phyloP scores from a whole-genome alignment of 1,140 invertebrate genomes.

The Octopus sinensis region DNA sequence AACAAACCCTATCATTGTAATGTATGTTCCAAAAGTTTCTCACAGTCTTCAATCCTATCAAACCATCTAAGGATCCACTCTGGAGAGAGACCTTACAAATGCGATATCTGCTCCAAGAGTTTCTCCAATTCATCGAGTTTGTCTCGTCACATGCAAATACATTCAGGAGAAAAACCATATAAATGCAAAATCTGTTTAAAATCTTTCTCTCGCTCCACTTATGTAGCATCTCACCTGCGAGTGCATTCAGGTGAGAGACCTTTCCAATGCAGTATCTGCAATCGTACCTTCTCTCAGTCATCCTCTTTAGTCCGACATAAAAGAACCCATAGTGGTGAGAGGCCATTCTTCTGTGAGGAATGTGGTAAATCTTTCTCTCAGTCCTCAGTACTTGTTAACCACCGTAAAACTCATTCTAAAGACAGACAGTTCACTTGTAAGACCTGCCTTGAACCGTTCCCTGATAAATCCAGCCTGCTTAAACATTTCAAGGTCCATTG shows the following conservation, averaged over 20 bases:
- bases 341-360: conserved; percentile 81
- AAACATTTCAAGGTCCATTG: conserved; percentile 52
- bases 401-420: conserved; percentile 84
- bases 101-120: conserved; percentile 77
- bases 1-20: conserved; percentile 53
- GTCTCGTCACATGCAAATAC: conserved; percentile 73
- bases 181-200: conserved; percentile 84
- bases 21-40: conserved; percentile 48
- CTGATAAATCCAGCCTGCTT: conserved; percentile 15
- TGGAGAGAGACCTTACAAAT: conserved; percentile 50
- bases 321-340: conserved; percentile 59
- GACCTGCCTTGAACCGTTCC: conserved; percentile 17
- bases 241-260: conserved; percentile 54
- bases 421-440: conserved; percentile 60
- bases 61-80: conserved; percentile 52
- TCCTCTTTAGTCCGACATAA: conserved; percentile 46
- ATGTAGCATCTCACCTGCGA: conserved; percentile 47
- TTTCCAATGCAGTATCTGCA: conserved; percentile 55
- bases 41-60: conserved; percentile 36
- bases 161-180: conserved; percentile 83
- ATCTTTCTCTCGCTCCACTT: conserved; percentile 50
- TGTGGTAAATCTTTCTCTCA: conserved; percentile 78
- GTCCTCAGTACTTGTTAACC: conserved; percentile 74
- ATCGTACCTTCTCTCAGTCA: conserved; percentile 35
- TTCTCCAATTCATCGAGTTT: conserved; percentile 70